Base-by-base conservation (phyloP, 2,888 invertebrate genomes). In the Tholera decimalis region DNA sequence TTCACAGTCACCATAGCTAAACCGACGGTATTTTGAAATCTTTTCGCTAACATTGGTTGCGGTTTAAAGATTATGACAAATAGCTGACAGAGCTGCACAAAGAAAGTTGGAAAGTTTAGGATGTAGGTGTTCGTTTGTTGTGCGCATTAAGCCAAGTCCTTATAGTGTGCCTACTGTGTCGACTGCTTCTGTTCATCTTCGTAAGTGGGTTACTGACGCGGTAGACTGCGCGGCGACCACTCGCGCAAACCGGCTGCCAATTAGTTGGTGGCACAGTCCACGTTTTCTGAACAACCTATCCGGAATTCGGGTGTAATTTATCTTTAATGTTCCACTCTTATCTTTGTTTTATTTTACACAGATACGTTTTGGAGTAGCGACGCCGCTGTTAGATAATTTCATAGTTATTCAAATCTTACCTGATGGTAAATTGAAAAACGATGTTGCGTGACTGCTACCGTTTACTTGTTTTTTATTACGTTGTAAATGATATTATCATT, bases 211-310 rank as follows among this genome's bases (percentile, higher is more conserved):
- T 90, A 85, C 76, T 73, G 82, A 74, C 79, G 82, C 79, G 85
- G 87, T 88, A 92, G 93, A 93, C 94, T 87, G 94, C 92, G 87
- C 91, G 92, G 87, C 84, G 87, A 71, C 87, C 76, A 71, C 77
- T 84, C 82, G 79, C 86, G 79, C 83, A 79, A 87, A 88, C 88
- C 88, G 88, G 86, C 84, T 84, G 87, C 84, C 85, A 86, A 90
- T 88, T 89, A 87, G 79, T 86, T 71, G 69, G 35, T 77, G 72
- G 68, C 77, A 69, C 35, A 65, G 46, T 72, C 73, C 65, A 70
- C 55, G 46, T 67, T 64, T 59, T 57, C 35, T 60, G 70, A 70
- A 70, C 66, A 73, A 80, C 47, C 73, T 77, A 76, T 74, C 47
- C 55, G 64, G 71, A 80, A 82, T 82, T 77, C 59, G 49, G 67